These are phyloP conservation scores for Sturmia bella DNA, from an alignment of 2,888 invertebrate species.

Conservation along the genomic window DNA sequence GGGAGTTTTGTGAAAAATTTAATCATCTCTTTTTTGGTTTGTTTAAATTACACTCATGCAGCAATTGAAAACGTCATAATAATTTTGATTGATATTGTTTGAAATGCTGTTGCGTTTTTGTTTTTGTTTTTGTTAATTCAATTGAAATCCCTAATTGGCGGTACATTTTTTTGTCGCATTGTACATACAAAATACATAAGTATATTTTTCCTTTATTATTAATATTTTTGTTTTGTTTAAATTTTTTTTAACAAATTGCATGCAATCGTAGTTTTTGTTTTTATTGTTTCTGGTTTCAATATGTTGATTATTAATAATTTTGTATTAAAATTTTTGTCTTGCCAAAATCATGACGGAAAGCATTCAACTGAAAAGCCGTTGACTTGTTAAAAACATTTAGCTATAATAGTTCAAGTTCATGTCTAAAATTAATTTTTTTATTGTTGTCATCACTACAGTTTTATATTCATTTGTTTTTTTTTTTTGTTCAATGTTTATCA, in stretches of 20 bases:
- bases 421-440: conserved; percentile 38
- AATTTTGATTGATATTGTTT: conserved; percentile 60
- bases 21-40: background rate
- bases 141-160: conserved; percentile 49
- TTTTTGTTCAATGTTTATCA: conserved; percentile 11
- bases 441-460: conserved; percentile 37
- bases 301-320: conserved; percentile 28
- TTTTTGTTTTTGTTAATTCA: conserved; percentile 14
- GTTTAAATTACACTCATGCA: conserved; percentile 30
- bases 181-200: background rate
- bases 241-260: conserved; percentile 45
- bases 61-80: conserved; percentile 64
- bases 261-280: conserved; percentile 25
- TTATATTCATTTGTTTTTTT: too few species aligned
- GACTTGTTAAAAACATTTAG: conserved; percentile 70
- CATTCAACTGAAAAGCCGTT: conserved; percentile 71
- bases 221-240: conserved; percentile 38
- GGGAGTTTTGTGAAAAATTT: conserved; percentile 16
- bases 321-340: conserved; percentile 29
- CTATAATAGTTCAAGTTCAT: conserved; percentile 70
- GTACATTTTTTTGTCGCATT: conserved; percentile 27
- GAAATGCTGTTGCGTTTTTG: conserved; percentile 2
- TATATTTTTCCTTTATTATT: conserved; percentile 24
- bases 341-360: conserved; percentile 54
- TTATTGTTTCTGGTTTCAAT: conserved; percentile 10